A percentile compares a stretch with the other conserved stretches of the same genome.
These are phyloP conservation scores for Penaeus chinensis DNA, from an alignment of 1,140 invertebrate genomes.

Conservation along the genomic window DNA sequence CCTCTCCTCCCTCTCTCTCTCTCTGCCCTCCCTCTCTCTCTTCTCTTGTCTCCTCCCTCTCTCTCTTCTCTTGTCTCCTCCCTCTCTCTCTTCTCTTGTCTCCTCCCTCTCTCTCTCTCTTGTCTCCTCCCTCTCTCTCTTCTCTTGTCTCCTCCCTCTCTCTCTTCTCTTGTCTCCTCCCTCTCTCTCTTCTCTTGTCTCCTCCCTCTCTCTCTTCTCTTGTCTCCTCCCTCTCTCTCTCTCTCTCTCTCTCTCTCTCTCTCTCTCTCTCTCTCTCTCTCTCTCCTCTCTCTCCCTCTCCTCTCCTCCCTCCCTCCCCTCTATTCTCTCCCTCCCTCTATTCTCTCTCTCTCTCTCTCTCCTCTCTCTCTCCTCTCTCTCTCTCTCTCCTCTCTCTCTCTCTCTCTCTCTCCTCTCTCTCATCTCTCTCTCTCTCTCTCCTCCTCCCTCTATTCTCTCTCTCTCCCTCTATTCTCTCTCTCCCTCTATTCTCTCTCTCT, in stretches of 20 bases:
- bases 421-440: too few species aligned
- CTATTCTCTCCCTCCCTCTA: too few species aligned
- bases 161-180: not conserved
- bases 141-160: constrained; percentile 20
- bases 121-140: not conserved
- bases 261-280: too few species aligned
- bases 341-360: too few species aligned
- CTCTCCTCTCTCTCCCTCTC: too few species aligned
- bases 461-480: not conserved
- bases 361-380: too few species aligned
- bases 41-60: not conserved
- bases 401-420: too few species aligned
- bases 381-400: too few species aligned
- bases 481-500: not conserved
- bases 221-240: not conserved
- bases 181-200: not conserved
- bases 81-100: not conserved
- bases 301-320: too few species aligned
- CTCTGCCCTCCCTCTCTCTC: not conserved
- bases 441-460: not conserved
- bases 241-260: too few species aligned
- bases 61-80: not conserved
- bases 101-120: constrained; percentile 5
- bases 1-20: not conserved
- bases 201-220: not conserved